Evolutionary conservation across 2,888 invertebrate species (phyloP).

Genomic region (Tachina grossa): DNA sequence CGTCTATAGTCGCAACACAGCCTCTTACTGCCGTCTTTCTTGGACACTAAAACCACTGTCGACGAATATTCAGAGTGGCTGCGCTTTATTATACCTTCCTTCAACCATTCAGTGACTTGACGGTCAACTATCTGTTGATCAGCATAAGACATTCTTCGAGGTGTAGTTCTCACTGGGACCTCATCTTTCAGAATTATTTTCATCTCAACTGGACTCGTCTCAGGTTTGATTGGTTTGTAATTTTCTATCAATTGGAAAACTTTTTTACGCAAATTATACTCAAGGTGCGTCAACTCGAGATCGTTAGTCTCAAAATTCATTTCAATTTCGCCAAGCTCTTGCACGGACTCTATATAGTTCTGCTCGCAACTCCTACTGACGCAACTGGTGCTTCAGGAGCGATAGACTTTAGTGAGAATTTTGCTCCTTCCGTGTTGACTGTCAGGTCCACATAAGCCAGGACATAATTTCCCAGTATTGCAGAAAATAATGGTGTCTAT

Average conservation of each 20-base stretch:
- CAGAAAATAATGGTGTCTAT: slow-evolving; percentile 34
- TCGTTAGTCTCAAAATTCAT: too few relatives aligned
- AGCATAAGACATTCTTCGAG: background rate
- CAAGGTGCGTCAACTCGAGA: too few relatives aligned
- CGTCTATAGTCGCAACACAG: slow-evolving; percentile 2
- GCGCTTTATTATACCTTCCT: too few relatives aligned
- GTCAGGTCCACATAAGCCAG: background rate
- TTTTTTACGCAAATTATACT: too few relatives aligned
- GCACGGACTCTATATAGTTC: background rate
- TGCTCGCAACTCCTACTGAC: background rate
- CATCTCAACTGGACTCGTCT: background rate
- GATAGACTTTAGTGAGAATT: slow-evolving; percentile 6
- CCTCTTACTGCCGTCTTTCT: background rate
- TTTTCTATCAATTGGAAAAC: background rate
- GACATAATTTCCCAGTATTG: slow-evolving; percentile 14
- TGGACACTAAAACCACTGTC: background rate
- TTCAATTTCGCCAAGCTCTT: background rate
- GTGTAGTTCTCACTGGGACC: background rate
- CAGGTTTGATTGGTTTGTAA: background rate
- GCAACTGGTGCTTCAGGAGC: background rate
- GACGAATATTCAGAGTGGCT: background rate
- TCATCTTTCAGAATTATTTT: background rate
- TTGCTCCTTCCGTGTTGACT: background rate
- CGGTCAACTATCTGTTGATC: background rate
- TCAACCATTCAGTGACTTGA: background rate